Percentiles rank a stretch among this genome's conserved stretches.
Conservation (phyloP, 1,140 invertebrate species). For the Drosophila subobscura region DNA sequence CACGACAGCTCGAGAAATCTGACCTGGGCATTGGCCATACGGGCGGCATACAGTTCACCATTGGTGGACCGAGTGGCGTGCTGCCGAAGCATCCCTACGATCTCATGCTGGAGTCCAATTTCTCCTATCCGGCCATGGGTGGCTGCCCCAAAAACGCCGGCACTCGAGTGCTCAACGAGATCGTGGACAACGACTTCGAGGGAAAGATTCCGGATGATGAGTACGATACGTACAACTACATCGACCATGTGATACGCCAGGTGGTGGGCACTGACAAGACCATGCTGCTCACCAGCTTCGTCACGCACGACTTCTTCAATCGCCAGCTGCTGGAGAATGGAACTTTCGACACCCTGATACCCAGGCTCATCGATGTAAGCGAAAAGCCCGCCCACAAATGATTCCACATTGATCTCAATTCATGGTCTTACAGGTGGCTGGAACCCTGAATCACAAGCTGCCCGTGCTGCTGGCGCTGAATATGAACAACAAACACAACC, state of each 20-base stretch:
- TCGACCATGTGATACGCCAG: slow-evolving; percentile 74
- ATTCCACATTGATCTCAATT: not conserved
- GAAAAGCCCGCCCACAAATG: not conserved
- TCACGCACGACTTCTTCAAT: slow-evolving; percentile 80
- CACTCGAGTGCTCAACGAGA: slow-evolving; percentile 72
- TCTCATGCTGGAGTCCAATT: slow-evolving; percentile 76
- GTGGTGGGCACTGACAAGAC: slow-evolving; percentile 77
- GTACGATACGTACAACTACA: slow-evolving; percentile 72
- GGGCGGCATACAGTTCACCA: slow-evolving; percentile 82
- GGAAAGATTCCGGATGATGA: slow-evolving; percentile 77
- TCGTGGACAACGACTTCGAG: slow-evolving; percentile 79
- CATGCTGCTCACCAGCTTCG: slow-evolving; percentile 78
- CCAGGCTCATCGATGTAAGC: slow-evolving; percentile 76
- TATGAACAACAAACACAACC: slow-evolving; percentile 81
- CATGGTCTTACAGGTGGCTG: slow-evolving; percentile 59
- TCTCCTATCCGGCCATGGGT: slow-evolving; percentile 78
- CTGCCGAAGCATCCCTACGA: slow-evolving; percentile 78
- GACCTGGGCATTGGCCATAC: slow-evolving; percentile 77
- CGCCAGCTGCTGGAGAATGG: slow-evolving; percentile 76
- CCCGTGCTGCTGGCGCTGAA: slow-evolving; percentile 76
- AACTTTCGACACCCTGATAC: slow-evolving; percentile 72
- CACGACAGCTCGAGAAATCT: slow-evolving; percentile 69
- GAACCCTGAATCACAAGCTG: slow-evolving; percentile 79
- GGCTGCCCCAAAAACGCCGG: slow-evolving; percentile 79
- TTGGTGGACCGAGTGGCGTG: slow-evolving; percentile 77